Evolutionary conservation across 1,140 invertebrate species (phyloP), one percentile per base, ranked within the genome.

Genomic region (Drosophila prosaltans): DNA sequence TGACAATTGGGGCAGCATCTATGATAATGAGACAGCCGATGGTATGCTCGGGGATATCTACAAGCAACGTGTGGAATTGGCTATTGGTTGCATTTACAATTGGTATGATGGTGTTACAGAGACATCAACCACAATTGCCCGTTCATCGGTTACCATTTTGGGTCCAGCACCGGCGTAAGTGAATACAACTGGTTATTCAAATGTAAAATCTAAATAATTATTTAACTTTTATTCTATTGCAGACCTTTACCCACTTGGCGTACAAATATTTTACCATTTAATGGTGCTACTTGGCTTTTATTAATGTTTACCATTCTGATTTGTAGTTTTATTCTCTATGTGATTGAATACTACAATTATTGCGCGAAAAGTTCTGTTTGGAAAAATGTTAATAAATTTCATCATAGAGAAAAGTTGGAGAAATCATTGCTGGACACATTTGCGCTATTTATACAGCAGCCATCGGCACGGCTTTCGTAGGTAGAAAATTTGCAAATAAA

Each of bases 71-170:
- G 78, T 90, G 7, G 91, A 92, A 45, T n/a, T 92, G 61, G 86
- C 90, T 58, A 89, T 92, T 59, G 91, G 91, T 1, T 92, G 91
- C 63, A 80, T 91, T 10, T 92, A 92, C 75, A 92, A 92, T 67
- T 92, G 91, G 91, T 92, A 92, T 11, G 61, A 90, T 67, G 73
- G 72, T 41, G 84, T 92, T 1, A 89, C 83, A 4, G 91, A 92
- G 68, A 89, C 79, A 8, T 92, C 91, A 8, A 59, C 73, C 11
- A 63, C 74, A 28, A 91, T 92, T 41, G 82, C 91, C 1, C 78
- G 88, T n/a, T 92, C 91, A 0, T 81, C 91, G 3, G 89, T 92
- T 0, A 90, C 91, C 2, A 67, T 92, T 3, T 43, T 92, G 6
- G 91, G 88, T 40, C 91, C 91, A n/a, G 89, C 82, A 5, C 82